Base-by-base conservation (phyloP, 2,113 vertebrate genomes). In the Capreolus pygargus region DNA sequence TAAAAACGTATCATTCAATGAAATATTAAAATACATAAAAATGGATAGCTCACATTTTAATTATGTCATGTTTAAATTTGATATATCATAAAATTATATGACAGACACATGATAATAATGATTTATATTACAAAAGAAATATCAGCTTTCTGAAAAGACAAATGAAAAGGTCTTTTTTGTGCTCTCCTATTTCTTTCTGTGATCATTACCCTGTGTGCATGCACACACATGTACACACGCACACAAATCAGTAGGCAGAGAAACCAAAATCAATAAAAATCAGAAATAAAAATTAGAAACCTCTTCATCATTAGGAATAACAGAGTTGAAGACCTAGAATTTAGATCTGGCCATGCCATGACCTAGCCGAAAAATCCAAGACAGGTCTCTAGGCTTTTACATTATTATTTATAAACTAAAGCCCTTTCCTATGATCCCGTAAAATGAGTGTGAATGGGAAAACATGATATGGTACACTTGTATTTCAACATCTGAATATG, bases 231-330 rank as follows among this genome's bases (percentile, higher is more conserved):
- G 74, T 10, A 78, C 45, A 90, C 4, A 36, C 5, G 55, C 12
- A 33, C 9, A 85, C 25, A 67, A 67, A 84, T 87, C 39, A 81
- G 23, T 76, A 11, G 50, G 13, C 58, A 45, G 9, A 91, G n/a
- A 93, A 95, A 91, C 21, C 60, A 89, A 57, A 86, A 89, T 83
- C 47, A 81, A 54, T 9, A 91, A 47, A 64, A 78, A 81, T 33
- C 33, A 90, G 58, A 92, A 95, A 91, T 82, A 83, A 95, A 92
- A 97, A 45, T 74, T 54, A 93, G 19, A 50, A 95, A 39, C 58
- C 36, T 19, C 50, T 81, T 70, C 1, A 87, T 76, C 78, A 64
- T 12, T 67, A 10, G 36, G 1, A 97, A 86, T 4, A 79, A 91
- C 8, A 93, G 64, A 89, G 11, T 4, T 67, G 85, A 78, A 95